phyloP scores from a whole-genome alignment of 2,888 invertebrate species.

The Athalia rosae region DNA sequence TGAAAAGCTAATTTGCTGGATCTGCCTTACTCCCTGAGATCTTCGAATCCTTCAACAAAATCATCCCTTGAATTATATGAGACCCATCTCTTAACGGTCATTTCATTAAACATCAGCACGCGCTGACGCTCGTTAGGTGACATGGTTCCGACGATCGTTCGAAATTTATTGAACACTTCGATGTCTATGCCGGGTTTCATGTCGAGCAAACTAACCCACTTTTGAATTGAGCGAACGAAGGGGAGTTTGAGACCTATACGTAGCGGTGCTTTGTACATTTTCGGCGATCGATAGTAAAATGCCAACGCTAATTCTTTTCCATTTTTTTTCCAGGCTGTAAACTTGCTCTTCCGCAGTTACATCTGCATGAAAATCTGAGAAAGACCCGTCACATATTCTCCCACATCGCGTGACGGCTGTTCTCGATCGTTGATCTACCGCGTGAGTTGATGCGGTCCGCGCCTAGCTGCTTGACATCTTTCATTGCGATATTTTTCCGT shows the following conservation, averaged over 20 bases:
- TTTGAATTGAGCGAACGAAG: neutral
- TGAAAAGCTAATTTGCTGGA: no score
- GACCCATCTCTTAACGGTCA: no score
- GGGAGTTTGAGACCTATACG: slow-evolving; percentile 1
- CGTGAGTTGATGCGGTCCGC: neutral
- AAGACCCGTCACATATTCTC: neutral
- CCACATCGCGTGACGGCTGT: neutral
- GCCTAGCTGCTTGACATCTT: neutral
- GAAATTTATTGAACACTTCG: no score
- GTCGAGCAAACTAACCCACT: neutral
- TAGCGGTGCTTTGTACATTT: slow-evolving; percentile 1
- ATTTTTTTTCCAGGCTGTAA: slow-evolving; percentile 11
- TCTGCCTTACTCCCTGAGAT: no score
- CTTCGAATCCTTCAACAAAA: no score
- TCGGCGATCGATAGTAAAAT: neutral
- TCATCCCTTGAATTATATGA: no score
- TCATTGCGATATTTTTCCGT: no score
- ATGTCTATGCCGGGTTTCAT: neutral
- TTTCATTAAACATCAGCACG: no score
- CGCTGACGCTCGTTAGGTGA: no score
- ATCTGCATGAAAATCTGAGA: slow-evolving; percentile 48
- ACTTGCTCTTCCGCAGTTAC: slow-evolving; percentile 50
- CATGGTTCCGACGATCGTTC: no score
- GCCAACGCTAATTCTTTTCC: neutral
- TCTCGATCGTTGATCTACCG: neutral